Evolutionary conservation across 2,888 invertebrate species (phyloP).

Genomic region (Tipula confusa): DNA sequence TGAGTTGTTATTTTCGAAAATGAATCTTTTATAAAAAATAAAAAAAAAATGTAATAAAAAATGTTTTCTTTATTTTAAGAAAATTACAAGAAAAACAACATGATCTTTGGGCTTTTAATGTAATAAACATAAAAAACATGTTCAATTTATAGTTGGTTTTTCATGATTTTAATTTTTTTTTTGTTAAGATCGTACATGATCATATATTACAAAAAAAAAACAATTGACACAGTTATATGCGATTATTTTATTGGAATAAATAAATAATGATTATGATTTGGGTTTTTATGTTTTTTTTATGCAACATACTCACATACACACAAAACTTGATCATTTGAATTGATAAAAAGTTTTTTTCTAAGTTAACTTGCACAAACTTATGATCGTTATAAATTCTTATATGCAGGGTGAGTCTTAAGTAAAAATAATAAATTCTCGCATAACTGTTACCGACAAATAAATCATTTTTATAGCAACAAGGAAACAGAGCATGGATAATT

Average conservation of each 20-base stretch:
- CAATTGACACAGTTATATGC: not conserved
- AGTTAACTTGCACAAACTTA: not conserved
- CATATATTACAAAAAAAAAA: not conserved
- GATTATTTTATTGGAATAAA: not conserved
- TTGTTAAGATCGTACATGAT: not conserved
- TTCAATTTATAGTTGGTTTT: not conserved
- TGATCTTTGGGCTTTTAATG: not conserved
- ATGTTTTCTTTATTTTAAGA: not conserved
- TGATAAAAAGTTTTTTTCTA: not conserved
- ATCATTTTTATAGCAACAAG: too few relatives aligned
- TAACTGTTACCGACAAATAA: too few relatives aligned
- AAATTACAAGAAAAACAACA: slow-evolving; percentile 16
- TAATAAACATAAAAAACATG: not conserved
- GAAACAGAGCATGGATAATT: too few relatives aligned
- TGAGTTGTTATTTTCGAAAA: not conserved
- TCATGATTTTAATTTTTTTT: too few relatives aligned
- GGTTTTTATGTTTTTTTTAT: not conserved
- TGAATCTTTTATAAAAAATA: not conserved
- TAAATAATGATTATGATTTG: not conserved
- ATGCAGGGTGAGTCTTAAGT: too few relatives aligned
- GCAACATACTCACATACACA: not conserved
- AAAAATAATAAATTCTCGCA: too few relatives aligned
- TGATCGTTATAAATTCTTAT: too few relatives aligned
- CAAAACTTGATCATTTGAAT: not conserved
- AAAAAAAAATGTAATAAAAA: too few relatives aligned